Evolutionary conservation across 2,797 vertebrate species (phyloP).

Genomic region (Alosa sapidissima): DNA sequence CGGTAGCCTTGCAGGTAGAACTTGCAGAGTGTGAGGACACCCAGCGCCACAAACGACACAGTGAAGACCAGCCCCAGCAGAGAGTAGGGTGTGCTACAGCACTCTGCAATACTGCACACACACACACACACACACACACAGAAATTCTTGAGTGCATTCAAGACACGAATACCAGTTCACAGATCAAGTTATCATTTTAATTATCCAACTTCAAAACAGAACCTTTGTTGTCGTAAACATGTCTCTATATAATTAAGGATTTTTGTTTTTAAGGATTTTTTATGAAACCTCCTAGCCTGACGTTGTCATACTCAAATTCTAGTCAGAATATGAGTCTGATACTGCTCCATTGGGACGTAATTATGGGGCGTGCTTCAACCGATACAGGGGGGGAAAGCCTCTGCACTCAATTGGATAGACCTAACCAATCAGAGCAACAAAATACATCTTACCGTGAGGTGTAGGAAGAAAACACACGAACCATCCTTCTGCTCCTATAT

Average conservation of each 20-base stretch:
- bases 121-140: not conserved
- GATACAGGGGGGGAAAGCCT: too few relatives aligned
- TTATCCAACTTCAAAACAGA: not conserved
- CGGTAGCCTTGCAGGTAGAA: slow-evolving; percentile 98
- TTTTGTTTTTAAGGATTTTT: too few relatives aligned
- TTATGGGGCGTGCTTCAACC: too few relatives aligned
- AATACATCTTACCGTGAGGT: too few relatives aligned
- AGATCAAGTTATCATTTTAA: not conserved
- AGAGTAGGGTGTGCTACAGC: slow-evolving; percentile 96
- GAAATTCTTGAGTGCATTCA: too few relatives aligned
- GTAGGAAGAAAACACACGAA: too few relatives aligned
- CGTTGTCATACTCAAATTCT: too few relatives aligned
- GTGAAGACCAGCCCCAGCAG: slow-evolving; percentile 97
- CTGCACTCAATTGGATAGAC: too few relatives aligned
- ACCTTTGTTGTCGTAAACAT: not conserved
- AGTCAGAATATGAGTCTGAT: too few relatives aligned
- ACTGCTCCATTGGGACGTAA: too few relatives aligned
- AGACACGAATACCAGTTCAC: not conserved
- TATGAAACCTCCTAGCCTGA: not conserved
- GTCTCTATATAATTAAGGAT: not conserved
- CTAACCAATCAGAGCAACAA: too few relatives aligned
- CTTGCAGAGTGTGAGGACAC: slow-evolving; percentile 97
- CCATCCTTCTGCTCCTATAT: too few relatives aligned
- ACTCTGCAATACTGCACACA: slow-evolving; percentile 88
- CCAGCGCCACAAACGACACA: slow-evolving; percentile 94